Evolutionary conservation across 2,888 invertebrate species (phyloP).

Genomic region (Cybosia mesomella): DNA sequence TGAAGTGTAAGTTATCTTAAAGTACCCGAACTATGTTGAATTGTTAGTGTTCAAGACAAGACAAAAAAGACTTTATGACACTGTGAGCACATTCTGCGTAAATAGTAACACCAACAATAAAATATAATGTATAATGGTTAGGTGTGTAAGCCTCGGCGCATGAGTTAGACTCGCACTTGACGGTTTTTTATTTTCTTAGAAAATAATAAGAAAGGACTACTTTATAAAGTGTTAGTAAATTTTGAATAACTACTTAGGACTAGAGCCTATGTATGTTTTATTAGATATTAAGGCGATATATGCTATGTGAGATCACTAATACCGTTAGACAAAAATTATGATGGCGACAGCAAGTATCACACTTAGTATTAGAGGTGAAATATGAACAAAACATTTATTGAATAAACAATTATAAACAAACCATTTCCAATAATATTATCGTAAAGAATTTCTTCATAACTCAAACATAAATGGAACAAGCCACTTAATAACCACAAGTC

Average conservation of each 20-base stretch:
- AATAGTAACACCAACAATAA: too few relatives aligned
- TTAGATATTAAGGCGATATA: constrained; percentile 22
- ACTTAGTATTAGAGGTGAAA: constrained; percentile 24
- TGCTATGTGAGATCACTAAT: constrained; percentile 12
- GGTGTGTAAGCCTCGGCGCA: too few relatives aligned
- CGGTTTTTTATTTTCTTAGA: too few relatives aligned
- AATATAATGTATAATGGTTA: too few relatives aligned
- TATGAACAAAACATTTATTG: constrained; percentile 22
- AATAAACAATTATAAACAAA: not conserved
- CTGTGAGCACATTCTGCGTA: too few relatives aligned
- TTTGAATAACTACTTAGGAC: constrained; percentile 11
- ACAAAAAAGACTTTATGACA: too few relatives aligned
- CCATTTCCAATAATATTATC: constrained; percentile 23
- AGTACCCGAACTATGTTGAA: too few relatives aligned
- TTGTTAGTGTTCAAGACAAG: too few relatives aligned
- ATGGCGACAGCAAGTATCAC: constrained; percentile 17
- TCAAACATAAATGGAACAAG: constrained; percentile 11
- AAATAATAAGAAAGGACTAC: not conserved
- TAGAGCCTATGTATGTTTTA: constrained; percentile 35
- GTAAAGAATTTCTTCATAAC: constrained; percentile 23
- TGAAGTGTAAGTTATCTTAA: too few relatives aligned
- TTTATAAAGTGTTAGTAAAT: not conserved
- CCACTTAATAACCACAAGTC: constrained; percentile 10
- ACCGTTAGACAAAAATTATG: constrained; percentile 18
- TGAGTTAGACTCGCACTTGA: too few relatives aligned